Base-by-base conservation (phyloP, 2,113 vertebrate genomes). In the Varanus komodoensis region DNA sequence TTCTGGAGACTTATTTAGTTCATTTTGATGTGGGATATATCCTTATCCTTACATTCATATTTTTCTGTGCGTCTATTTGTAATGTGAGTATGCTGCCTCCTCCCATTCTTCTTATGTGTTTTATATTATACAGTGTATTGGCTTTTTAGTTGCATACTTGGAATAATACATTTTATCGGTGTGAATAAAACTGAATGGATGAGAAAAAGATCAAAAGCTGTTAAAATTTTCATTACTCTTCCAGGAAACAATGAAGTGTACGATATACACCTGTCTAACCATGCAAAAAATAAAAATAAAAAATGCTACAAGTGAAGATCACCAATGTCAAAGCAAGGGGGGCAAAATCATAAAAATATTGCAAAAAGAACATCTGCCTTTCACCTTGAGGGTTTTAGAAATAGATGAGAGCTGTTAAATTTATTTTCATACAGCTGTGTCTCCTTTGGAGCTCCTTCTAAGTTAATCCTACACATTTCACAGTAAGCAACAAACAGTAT, bases 311-410 rank as follows among this genome's bases (percentile, higher is more conserved):
- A 14, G 74, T 88, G 34, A 84, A 38, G 89, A 64, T 12, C 75
- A 69, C 57, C 78, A 87, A 87, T 91, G 44, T 0, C 7, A 83
- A 17, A 27, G 11, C 4, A 86, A 57, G 11, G 73, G 27, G 71
- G 69, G 6, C 80, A 92, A 79, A 67, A 68, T n/a, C 7, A 82
- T 1, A 78, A 2, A 87, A 92, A 61, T 74, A 0, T 54, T 48
- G 74, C 21, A 82, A 91, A 88, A 23, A 0, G 81, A 91, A 80
- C 14, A 84, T 6, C 4, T 79, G 25, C 4, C 29, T 90, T 44
- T 89, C 32, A 82, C 78, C 54, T 52, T 85, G 32, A 8, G 77
- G 6, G 86, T 67, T 90, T 67, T 82, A 89, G 89, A 91, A 87
- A 29, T 75, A 90, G 68, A 82, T 82, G 0, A 12, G 6, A 73